Conservation (phyloP, 2,113 vertebrate species). For the Amblyopsis rosae region DNA sequence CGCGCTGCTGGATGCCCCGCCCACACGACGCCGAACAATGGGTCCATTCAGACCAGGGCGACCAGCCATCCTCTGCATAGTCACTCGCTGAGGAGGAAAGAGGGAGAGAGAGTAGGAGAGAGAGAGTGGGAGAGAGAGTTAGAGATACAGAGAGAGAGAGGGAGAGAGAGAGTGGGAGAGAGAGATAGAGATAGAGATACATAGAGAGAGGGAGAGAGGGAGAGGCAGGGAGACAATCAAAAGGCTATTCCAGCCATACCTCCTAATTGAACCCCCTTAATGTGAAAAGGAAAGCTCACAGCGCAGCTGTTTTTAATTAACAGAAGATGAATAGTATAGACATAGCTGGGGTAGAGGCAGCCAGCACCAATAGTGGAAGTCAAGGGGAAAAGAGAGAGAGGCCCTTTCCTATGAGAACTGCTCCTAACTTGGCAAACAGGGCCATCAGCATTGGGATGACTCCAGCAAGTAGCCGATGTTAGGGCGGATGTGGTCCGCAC, state of each 20-base stretch:
- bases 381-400: slow-evolving; percentile 33
- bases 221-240: slow-evolving; percentile 55
- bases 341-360: slow-evolving; percentile 57
- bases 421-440: slow-evolving; percentile 53
- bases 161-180: slow-evolving; percentile 30
- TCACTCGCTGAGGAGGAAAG: slow-evolving; percentile 83
- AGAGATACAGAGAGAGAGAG: slow-evolving; percentile 42
- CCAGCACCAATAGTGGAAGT: slow-evolving; percentile 19
- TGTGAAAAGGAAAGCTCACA: slow-evolving; percentile 62
- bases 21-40: slow-evolving; percentile 96
- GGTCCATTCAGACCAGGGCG: slow-evolving; percentile 99
- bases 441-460: slow-evolving; percentile 43
- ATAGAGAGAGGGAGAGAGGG: slow-evolving; percentile 51
- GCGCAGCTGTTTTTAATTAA: slow-evolving; percentile 6
- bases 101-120: slow-evolving; percentile 43
- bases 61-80: slow-evolving; percentile 96
- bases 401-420: slow-evolving; percentile 42
- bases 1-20: slow-evolving; percentile 95
- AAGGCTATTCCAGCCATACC: slow-evolving; percentile 64
- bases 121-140: slow-evolving; percentile 38
- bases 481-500: slow-evolving; percentile 26
- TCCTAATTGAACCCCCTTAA: slow-evolving; percentile 40
- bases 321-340: slow-evolving; percentile 61
- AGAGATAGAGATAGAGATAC: slow-evolving; percentile 21
- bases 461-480: slow-evolving; percentile 52